Base-by-base conservation (phyloP, 2,888 invertebrate species). In the Pseudolycoriella hygida region DNA sequence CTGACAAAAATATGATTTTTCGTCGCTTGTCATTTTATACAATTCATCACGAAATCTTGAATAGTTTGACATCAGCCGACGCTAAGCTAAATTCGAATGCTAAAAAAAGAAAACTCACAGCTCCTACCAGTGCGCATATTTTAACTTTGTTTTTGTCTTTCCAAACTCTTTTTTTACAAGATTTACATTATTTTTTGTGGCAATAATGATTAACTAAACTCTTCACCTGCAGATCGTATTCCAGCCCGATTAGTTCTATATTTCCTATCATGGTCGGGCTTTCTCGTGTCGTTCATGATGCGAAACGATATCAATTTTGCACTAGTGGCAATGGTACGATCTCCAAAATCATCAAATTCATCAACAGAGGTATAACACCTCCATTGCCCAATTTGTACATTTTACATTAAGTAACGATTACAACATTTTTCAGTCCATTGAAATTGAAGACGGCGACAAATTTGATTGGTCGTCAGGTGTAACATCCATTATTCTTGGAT, bases 261-360 rank as follows among this genome's bases (percentile, higher is more conserved):
- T 60, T 68, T 80, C 56, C 62, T 80, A 48, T 80, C 80, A 50
- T 80, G 80, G 70, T 73, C 76, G 25, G 80, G 80, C 42, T 80
- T 80, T 56, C 66, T 80, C 47, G 79, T 80, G 5, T 79, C 79
- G 2, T 80, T 80, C 55, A 80, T 80, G 79, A 80, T 80, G 80
- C 67, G 80, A 43, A 79, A 74, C 52, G 80, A 80, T 61, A 80
- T 80, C 53, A 80, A 80, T 58, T 67, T 80, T 51, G 75, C 79
- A 2, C 72, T 80, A 50, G 77, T 79, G 17, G 78, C 76, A 5
- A 80, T 80, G 80, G 76, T 72, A 17, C 40, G 17, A 56, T 49
- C 49, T 25, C 25, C 25, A 14, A 49, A 51, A 15, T 49, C 49
- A 38, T 47, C 56, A 3, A 47, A 52, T 19, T 47, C 52, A 17